Base-by-base conservation (phyloP, 2,888 invertebrate genomes). In the Strigamia maritima region DNA sequence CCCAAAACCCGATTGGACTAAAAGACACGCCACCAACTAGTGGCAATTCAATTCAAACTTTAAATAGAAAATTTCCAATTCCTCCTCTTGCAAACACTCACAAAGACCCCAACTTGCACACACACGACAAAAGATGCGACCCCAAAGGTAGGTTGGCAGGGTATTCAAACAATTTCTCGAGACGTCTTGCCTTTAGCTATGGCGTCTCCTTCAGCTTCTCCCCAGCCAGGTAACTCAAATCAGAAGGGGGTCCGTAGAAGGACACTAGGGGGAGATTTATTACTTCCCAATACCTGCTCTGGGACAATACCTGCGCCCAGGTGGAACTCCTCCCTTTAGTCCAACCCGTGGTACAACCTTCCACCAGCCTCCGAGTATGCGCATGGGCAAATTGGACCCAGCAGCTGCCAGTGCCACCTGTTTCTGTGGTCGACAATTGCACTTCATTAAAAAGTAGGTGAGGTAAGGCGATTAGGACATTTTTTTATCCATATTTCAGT, bases 41-140 rank as follows among this genome's bases (percentile, higher is more conserved):
- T 65, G 60, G 60, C 60, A 65, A 65, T 65, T 65, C 60, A 65
- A 65, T 65, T 65, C 60, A 24, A 44, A 65, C 60, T 24, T 65
- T 65, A 65, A 65, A 65, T 65, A 65, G 60, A 65, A 65, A 65
- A 65, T 65, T 65, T 65, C 60, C 60, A 65, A 65, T 65, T 65
- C 60, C 60, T 65, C 60, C 22, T 65, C 19, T 65, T 65, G 60
- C 60, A 65, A 65, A 65, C 19, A 65, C 44, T 4, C 60, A 65
- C 60, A 65, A 65, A 65, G 60, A 65, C 60, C 60, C 19, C 60
- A 65, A 65, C 60, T 65, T 22, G 60, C 60, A 24, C 60, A 65
- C 60, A 22, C 60, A 22, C 60, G 24, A 65, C 60, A 65, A 65
- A 65, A 65, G 60, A 65, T 22, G 24, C 60, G 60, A 65, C 60